phyloP scores from a whole-genome alignment of 2,888 invertebrate genomes.

The Biston betularia region DNA sequence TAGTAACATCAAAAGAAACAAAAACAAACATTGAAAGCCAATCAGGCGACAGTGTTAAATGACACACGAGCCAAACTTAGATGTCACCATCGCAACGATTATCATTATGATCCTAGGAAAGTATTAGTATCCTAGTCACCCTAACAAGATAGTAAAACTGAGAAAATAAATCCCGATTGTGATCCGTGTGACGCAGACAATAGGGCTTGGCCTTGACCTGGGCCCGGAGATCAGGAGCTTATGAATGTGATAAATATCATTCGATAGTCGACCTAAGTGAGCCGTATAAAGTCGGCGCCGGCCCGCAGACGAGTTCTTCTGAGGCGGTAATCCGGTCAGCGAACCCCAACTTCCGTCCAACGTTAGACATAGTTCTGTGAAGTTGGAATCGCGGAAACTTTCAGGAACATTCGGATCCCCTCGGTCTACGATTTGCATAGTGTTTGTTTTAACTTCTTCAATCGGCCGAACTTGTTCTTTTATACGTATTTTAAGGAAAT shows the following conservation, averaged over 20 bases:
- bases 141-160: not conserved
- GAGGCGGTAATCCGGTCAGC: not conserved
- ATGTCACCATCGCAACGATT: not conserved
- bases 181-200: not conserved
- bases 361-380: slow-evolving; percentile 17
- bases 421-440: slow-evolving; percentile 15
- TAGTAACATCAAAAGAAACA: too few species aligned
- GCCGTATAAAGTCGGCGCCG: slow-evolving; percentile 1
- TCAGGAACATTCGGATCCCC: not conserved
- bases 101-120: not conserved
- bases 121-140: not conserved
- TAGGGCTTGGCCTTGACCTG: not conserved
- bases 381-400: slow-evolving; percentile 19
- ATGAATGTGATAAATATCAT: not conserved
- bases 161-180: not conserved
- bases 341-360: slow-evolving; percentile 15
- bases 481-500: slow-evolving; percentile 10
- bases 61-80: too few species aligned
- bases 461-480: slow-evolving; percentile 8
- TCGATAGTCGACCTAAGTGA: not conserved
- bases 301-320: not conserved
- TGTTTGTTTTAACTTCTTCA: slow-evolving; percentile 16
- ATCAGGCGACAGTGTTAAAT: too few species aligned
- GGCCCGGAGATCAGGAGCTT: not conserved
- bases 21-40: too few species aligned